Base-by-base conservation (phyloP, 2,797 vertebrate genomes). In the Pseudotriccus pelzelni region DNA sequence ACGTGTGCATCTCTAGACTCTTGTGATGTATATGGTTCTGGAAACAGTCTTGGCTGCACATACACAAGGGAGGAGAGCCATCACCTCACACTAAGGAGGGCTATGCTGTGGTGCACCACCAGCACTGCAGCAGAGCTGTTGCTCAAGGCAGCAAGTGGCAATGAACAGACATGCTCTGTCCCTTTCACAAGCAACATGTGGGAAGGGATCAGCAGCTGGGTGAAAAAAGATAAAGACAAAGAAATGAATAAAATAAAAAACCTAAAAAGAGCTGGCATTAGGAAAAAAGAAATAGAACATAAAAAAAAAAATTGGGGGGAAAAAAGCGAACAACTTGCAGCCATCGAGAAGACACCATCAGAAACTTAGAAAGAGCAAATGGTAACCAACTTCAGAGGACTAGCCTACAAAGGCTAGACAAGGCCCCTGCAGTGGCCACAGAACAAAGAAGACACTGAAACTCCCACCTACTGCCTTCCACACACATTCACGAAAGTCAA, bases 301-400 rank as follows among this genome's bases (percentile, higher is more conserved):
- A 37, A 73, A 49, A 32, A 24, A 7, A 19, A 64, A n/a, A 7
- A 16, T 24, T 0, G 0, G 10, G 5, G 5, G 4, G 3, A 19
- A 8, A 3, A 19, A 53, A 56, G 32, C 23, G 59, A 81, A 63
- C 5, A 46, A 12, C 23, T 46, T 85, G 19, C 20, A 79, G 27
- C 6, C 25, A 17, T 39, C 25, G 19, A 30, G 41, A 60, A 11
- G 24, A 39, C 8, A 44, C 8, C 1, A 1, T 46, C 3, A 14
- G 44, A 80, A 91, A 39, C 8, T 87, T 69, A 37, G 23, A 63
- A 22, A 28, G n/a, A 80, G 4, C 9, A 87, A 76, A 69, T 0
- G 0, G 12, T 28, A 70, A 79, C 7, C 22, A 78, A 22, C 9
- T 13, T 7, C 55, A 63, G 50, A 84, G 8, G 6, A 84, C 43